Evolutionary conservation across 2,113 vertebrate genomes (phyloP).

Genomic region (Brienomyrus longianalis): DNA sequence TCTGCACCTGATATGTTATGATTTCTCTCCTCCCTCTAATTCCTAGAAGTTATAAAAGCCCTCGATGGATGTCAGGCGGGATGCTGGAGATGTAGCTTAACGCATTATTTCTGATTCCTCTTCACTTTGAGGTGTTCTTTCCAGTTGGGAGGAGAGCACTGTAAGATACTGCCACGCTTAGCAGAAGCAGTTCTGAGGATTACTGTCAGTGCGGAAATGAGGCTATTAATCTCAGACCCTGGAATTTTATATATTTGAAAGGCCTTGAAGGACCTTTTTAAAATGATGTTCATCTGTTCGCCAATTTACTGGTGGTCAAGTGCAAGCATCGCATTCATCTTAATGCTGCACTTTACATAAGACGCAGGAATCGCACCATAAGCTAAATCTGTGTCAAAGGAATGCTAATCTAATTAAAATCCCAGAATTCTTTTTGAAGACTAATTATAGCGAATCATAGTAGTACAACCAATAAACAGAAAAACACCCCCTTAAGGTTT

Average conservation of each 20-base stretch:
- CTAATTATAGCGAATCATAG: neutral
- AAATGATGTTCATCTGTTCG: slow-evolving; percentile 52
- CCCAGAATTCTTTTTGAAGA: neutral
- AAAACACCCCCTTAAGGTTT: neutral
- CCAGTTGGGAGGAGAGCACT: slow-evolving; percentile 32
- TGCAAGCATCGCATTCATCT: slow-evolving; percentile 25
- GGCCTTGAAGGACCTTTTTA: slow-evolving; percentile 48
- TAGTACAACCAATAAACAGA: neutral
- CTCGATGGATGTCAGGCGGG: slow-evolving; percentile 27
- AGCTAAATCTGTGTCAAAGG: neutral
- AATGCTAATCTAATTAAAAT: neutral
- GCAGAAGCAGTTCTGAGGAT: slow-evolving; percentile 60
- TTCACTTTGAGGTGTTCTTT: slow-evolving; percentile 18
- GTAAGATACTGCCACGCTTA: slow-evolving; percentile 38
- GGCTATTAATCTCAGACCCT: slow-evolving; percentile 61
- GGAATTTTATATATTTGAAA: slow-evolving; percentile 52
- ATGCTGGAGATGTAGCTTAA: slow-evolving; percentile 34
- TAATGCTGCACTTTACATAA: neutral
- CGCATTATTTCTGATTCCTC: slow-evolving; percentile 25
- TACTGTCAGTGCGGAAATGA: slow-evolving; percentile 59
- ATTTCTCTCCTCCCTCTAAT: slow-evolving; percentile 17
- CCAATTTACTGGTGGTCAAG: slow-evolving; percentile 39
- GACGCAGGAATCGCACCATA: neutral
- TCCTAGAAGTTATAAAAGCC: slow-evolving; percentile 21
- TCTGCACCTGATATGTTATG: slow-evolving; percentile 20